phyloP scores from a whole-genome alignment of 2,888 invertebrate species.

The Mongoloraphidia duomilia region DNA sequence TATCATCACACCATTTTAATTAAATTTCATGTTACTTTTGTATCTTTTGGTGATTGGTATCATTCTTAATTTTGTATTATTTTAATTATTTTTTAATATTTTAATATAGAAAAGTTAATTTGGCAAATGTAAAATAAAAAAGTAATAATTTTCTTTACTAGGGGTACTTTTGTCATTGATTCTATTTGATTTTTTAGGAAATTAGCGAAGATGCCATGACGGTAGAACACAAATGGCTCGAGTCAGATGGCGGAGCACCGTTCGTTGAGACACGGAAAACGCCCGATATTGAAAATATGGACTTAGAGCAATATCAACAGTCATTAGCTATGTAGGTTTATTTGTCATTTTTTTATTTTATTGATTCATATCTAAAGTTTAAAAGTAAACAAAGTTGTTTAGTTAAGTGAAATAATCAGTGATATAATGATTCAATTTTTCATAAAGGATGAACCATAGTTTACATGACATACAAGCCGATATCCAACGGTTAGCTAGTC shows the following conservation, averaged over 20 bases:
- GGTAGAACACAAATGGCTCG: slow-evolving; percentile 52
- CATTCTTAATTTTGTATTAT: too few species aligned
- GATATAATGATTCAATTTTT: slow-evolving; percentile 3
- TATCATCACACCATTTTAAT: too few species aligned
- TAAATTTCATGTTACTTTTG: too few species aligned
- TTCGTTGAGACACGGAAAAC: slow-evolving; percentile 51
- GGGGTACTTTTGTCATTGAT: not conserved
- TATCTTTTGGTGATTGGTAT: too few species aligned
- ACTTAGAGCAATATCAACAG: slow-evolving; percentile 45
- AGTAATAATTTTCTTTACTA: not conserved
- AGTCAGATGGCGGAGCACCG: slow-evolving; percentile 36
- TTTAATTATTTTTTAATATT: not conserved
- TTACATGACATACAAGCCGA: slow-evolving; percentile 89
- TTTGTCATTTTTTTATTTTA: not conserved
- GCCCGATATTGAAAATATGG: slow-evolving; percentile 66
- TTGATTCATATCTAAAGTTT: too few species aligned
- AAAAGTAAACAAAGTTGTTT: too few species aligned
- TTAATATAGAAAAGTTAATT: not conserved
- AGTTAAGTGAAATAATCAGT: too few species aligned
- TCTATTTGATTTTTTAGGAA: slow-evolving; percentile 30
- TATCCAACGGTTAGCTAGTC: slow-evolving; percentile 75
- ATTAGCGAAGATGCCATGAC: slow-evolving; percentile 40
- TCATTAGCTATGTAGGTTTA: slow-evolving; percentile 62
- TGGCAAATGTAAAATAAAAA: not conserved
- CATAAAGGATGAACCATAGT: slow-evolving; percentile 75